Base-by-base conservation (phyloP, 2,113 vertebrate genomes). In the Pseudopipra pipra region DNA sequence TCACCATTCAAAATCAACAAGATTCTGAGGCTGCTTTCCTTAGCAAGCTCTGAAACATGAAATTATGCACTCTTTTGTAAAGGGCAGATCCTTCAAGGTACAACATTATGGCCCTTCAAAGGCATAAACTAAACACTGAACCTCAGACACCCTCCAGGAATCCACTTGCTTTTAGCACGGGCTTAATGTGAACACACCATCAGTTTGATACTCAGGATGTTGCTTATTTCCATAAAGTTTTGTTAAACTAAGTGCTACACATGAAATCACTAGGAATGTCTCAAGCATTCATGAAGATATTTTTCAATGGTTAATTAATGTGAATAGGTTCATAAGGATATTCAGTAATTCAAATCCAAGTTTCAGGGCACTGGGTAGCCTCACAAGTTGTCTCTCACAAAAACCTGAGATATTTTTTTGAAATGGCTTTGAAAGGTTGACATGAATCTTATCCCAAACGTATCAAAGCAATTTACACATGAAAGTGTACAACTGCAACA, bases 391-490 rank as follows among this genome's bases (percentile, higher is more conserved):
- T 31, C 59, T 80, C 55, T 51, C 51, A 73, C 18, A 85, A 83
- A 87, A 87, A 91, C 35, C 49, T 25, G n/a, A 51, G 54, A 46
- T 51, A 28, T 14, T 62, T 46, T 35, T 39, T 37, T 76, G 54
- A 87, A 93, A 93, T 12, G 21, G 52, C 65, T 88, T 86, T 8
- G 12, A 80, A 90, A 63, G 30, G 75, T 20, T 95, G 67, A 74
- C 72, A 46, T 22, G 39, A 78, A 49, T 52, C 61, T 88, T 84
- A 93, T 54, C 65, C 52, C 28, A n/a, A 71, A 88, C 6, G 4
- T 33, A 93, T 77, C 72, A 84, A 86, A 78, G 49, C 54, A 86
- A 78, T 90, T 86, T 92, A 87, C 31, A 78, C 83, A 88, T 90
- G 27, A 90, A 93, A 87, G 59, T 14, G 14, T 58, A 55, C 49